A percentile compares a stretch with the other conserved stretches of the same genome.
Conservation (phyloP, 2,888 invertebrate species). For the Brachypterus glaber region DNA sequence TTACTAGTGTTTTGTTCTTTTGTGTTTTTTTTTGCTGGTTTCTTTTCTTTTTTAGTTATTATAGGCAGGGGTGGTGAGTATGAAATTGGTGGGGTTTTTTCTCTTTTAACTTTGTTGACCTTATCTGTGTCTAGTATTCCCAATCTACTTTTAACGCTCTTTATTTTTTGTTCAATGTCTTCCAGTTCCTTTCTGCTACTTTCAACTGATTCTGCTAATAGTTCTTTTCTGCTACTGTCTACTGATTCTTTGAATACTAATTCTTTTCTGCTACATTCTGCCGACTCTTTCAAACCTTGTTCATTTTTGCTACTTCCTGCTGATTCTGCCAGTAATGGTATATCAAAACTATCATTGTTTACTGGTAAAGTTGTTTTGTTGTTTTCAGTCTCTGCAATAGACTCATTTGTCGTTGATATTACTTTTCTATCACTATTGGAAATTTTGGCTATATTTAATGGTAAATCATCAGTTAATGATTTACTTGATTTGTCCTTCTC, state of each 20-base stretch:
- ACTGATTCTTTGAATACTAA: no score
- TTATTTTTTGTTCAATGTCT: slow-evolving; percentile 56
- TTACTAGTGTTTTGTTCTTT: no score
- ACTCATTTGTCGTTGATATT: no score
- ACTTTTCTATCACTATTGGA: no score
- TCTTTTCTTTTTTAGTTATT: slow-evolving; percentile 52
- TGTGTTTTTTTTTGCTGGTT: slow-evolving; percentile 55
- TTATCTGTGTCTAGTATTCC: slow-evolving; percentile 42
- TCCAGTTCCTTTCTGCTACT: slow-evolving; percentile 44
- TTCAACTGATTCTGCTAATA: slow-evolving; percentile 40
- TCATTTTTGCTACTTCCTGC: slow-evolving; percentile 44
- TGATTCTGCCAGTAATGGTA: slow-evolving; percentile 43
- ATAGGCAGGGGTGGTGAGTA: no score
- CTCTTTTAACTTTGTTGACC: no score
- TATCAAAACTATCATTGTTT: slow-evolving; percentile 42
- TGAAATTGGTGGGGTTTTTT: no score
- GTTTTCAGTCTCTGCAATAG: no score
- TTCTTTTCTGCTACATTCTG: slow-evolving; percentile 39
- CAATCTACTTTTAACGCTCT: slow-evolving; percentile 45
- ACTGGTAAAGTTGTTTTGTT: no score
- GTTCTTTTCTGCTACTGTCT: slow-evolving; percentile 39
- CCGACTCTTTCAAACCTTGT: slow-evolving; percentile 42
- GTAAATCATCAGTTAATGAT: slow-evolving; percentile 35
- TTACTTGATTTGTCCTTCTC: slow-evolving; percentile 40
- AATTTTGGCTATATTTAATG: slow-evolving; percentile 29